These are phyloP conservation scores for Prunella strophiata DNA, from an alignment of 2,797 vertebrate genomes.

Conservation along the genomic window DNA sequence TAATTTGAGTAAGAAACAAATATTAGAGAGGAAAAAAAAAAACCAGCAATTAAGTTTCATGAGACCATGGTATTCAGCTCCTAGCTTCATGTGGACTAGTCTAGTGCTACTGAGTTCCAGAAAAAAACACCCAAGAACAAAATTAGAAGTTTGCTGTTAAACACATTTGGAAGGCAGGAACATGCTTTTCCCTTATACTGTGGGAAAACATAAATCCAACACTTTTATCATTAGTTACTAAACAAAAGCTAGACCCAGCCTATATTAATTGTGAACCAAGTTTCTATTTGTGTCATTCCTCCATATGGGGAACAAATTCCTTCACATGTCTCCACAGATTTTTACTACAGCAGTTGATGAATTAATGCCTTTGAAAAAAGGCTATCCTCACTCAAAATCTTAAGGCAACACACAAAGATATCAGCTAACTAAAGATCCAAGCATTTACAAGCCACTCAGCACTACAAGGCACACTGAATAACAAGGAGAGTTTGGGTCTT, in stretches of 20 bases:
- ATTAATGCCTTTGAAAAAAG: not conserved
- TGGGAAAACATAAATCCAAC: not conserved
- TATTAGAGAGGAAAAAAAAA: not conserved
- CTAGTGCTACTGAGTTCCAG: not conserved
- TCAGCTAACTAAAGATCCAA: not conserved
- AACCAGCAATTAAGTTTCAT: slow-evolving; percentile 28
- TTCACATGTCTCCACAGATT: not conserved
- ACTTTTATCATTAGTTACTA: not conserved
- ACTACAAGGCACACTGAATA: not conserved
- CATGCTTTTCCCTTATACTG: not conserved
- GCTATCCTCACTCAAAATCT: not conserved
- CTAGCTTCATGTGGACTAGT: not conserved
- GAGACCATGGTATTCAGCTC: not conserved
- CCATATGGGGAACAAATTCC: not conserved
- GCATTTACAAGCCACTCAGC: not conserved
- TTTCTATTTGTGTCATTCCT: not conserved
- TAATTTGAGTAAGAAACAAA: slow-evolving; percentile 24
- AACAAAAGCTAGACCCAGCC: not conserved
- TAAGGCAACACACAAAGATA: not conserved
- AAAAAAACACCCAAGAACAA: not conserved
- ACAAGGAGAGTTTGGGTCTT: not conserved
- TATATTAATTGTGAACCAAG: not conserved
- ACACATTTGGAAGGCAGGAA: not conserved
- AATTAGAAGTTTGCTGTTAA: slow-evolving; percentile 7
- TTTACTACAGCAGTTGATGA: not conserved